Base-by-base conservation (phyloP, 1,140 invertebrate genomes). In the Cotesia typhae region DNA sequence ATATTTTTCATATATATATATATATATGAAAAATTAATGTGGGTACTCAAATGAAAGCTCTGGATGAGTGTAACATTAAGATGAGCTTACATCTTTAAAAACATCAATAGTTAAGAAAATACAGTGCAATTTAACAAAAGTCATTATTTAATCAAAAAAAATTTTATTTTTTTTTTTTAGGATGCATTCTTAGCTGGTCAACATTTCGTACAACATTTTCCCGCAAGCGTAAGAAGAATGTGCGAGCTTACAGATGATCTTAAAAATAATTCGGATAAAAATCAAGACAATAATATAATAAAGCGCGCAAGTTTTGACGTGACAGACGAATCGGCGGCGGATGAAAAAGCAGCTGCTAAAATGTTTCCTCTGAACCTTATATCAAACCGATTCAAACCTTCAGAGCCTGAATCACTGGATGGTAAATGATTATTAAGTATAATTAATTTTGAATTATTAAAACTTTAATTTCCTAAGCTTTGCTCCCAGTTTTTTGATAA, bases 181-280 rank as follows among this genome's bases (percentile, higher is more conserved):
- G 92, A 93, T 79, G 92, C 92, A 0, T 94, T 93, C 82, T 85
- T 91, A 68, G 93, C 94, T 10, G 94, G 94, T 0, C 90, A 93
- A 82, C 91, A 94, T 80, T 96, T 96, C 87, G 94, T 93, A 10
- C 90, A 92, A 76, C 90, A 92, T 64, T 94, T 92, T 83, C 91
- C 91, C 53, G 84, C 87, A 20, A 91, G 90, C 17, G 84, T 91
- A 76, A 77, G 78, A 3, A 76, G 84, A 74, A 71, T 87, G 36
- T 72, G 81, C 69, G 78, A 82, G 78, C 69, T 83, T 59, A 65
- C 78, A 75, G 80, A 87, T 20, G 35, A 76, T 38, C 59, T 74
- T 61, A 68, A 74, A 20, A 70, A 71, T 67, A 74, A 74, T 17
- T 17, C 60, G 10, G 14, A 67, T 9, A 75, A 52, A 38, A 36